Percentiles rank a stretch among this genome's conserved stretches.
These are phyloP conservation scores for Poeciliopsis gracilis DNA, from an alignment of 2,797 vertebrate species.

Conservation along the genomic window DNA sequence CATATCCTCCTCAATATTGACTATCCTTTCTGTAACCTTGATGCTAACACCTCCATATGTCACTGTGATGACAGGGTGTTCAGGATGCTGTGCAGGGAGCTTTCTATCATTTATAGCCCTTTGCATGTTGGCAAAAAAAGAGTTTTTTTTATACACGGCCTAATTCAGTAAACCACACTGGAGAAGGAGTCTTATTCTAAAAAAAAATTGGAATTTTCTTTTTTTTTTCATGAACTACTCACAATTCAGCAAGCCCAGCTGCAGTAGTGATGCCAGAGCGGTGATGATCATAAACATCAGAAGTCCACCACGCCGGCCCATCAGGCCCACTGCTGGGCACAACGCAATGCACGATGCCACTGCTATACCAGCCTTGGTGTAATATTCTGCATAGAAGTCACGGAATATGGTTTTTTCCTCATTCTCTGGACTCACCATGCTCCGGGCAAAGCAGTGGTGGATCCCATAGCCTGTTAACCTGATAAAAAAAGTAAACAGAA, in stretches of 20 bases:
- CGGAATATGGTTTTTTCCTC: constrained; percentile 85
- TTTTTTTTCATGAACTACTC: constrained; percentile 71
- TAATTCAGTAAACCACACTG: background rate
- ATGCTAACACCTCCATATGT: background rate
- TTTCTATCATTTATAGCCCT: background rate
- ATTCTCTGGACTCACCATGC: constrained; percentile 90
- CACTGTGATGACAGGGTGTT: background rate
- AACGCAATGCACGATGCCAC: constrained; percentile 92
- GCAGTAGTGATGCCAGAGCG: constrained; percentile 92
- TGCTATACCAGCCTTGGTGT: constrained; percentile 91
- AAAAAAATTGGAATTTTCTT: background rate
- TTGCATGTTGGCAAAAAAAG: background rate
- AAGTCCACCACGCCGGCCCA: constrained; percentile 94
- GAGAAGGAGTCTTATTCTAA: background rate
- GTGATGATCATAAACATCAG: constrained; percentile 98
- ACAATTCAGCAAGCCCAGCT: constrained; percentile 95
- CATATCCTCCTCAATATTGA: background rate
- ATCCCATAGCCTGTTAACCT: constrained; percentile 96
- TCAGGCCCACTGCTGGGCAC: constrained; percentile 90
- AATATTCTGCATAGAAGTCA: constrained; percentile 95
- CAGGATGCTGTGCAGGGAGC: background rate
- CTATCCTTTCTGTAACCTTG: background rate
- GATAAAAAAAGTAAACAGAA: constrained; percentile 35
- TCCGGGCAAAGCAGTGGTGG: constrained; percentile 97
- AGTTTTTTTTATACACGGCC: too few species aligned